Evolutionary conservation across 2,797 vertebrate genomes (phyloP).

Genomic region (Acipenser transmontanus): DNA sequence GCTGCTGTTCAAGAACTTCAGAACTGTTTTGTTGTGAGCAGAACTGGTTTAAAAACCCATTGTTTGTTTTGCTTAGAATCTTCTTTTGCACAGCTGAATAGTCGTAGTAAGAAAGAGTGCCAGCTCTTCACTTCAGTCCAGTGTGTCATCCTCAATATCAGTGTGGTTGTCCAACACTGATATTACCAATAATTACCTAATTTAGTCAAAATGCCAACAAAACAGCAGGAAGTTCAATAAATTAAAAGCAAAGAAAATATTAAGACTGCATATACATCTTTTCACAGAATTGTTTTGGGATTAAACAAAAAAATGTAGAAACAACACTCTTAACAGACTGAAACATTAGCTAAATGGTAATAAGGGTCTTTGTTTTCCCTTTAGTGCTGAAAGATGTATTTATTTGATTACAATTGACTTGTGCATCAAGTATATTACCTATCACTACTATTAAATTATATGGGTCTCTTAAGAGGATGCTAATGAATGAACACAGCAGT

Average conservation of each 20-base stretch:
- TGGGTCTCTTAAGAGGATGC: no score
- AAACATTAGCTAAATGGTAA: constrained; percentile 4
- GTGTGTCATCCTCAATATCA: constrained; percentile 60
- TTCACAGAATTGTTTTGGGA: constrained; percentile 45
- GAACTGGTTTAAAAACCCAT: constrained; percentile 65
- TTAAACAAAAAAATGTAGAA: not conserved
- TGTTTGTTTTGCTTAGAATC: constrained; percentile 50
- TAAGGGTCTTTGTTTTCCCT: constrained; percentile 4
- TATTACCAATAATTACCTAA: constrained; percentile 33
- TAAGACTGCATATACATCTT: constrained; percentile 47
- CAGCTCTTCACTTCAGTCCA: constrained; percentile 43
- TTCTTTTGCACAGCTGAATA: constrained; percentile 31
- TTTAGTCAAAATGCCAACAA: constrained; percentile 65
- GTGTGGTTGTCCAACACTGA: not conserved
- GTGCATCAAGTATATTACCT: not conserved
- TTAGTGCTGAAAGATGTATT: constrained; percentile 4
- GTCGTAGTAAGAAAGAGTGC: constrained; percentile 4
- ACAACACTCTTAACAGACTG: not conserved
- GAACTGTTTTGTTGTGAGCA: constrained; percentile 73
- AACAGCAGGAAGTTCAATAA: constrained; percentile 43
- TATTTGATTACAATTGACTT: not conserved
- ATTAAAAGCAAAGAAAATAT: constrained; percentile 58
- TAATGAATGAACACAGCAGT: no score
- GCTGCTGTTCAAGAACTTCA: constrained; percentile 56
- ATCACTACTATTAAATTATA: not conserved